Evolutionary conservation across 1,140 invertebrate genomes (phyloP), one percentile per base, ranked within the genome.

Genomic region (Leptinotarsa lineolata): DNA sequence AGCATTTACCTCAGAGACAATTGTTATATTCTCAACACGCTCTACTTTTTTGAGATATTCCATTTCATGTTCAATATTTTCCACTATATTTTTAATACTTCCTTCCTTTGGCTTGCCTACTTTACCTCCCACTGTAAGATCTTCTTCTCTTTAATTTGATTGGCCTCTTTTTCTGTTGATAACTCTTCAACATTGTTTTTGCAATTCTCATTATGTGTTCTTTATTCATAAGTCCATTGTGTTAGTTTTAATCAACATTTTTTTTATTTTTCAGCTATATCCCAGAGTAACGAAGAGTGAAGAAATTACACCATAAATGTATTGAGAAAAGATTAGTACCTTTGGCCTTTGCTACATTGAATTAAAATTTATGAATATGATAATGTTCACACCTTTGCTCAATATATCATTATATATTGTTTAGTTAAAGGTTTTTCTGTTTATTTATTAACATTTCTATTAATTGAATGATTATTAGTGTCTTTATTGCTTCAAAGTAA

Each of bases 271-370:
- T 68, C 85, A 91, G 90, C 82, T 91, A 63, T 90, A 90, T 83
- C 89, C 89, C 75, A 86, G 90, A 85, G 89, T 90, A 70, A 86
- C 86, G 78, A 87, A 86, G 77, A 87, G 85, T 76, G 81, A 85
- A 82, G 87, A 88, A 74, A 86, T 82, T 86, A 44, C 59, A 46
- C 60, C 46, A 39, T 66, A 68, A 72, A 22, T 30, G 58, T 66
- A 60, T 73, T 73, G 65, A 74, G 70, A 66, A 72, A 77, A 39
- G 63, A 72, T 71, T 75, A 76, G 79, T 81, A 83, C 77, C 79
- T 82, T 81, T 79, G 72, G 63, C 71, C 70, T 73, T 78, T 76
- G 78, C 67, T 60, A 21, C 58, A 72, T 60, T 67, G 24, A 39
- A 45, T 44, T 67, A 39, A 18, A 30, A 44, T 39, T 67, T 16